Conservation (phyloP, 2,888 invertebrate species). For the Dynastes maya region DNA sequence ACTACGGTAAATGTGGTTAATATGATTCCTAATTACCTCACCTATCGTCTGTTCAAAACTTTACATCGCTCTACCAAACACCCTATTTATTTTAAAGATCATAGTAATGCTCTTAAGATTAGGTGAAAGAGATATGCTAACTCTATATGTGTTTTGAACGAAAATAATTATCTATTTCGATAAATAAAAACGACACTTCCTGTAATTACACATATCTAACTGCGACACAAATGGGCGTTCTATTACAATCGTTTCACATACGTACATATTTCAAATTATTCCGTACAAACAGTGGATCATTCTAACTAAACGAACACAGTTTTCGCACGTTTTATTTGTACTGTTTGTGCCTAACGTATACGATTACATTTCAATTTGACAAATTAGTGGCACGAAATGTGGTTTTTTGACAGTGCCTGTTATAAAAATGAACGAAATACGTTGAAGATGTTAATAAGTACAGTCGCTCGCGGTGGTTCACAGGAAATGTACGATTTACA, state of each 20-base stretch:
- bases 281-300: background rate
- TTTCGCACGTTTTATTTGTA: slow-evolving; percentile 46
- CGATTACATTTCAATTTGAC: slow-evolving; percentile 48
- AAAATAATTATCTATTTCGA: background rate
- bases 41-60: no score
- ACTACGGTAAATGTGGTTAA: no score
- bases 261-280: background rate
- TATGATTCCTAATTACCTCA: no score
- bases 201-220: background rate
- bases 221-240: background rate
- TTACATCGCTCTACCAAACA: no score
- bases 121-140: no score
- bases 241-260: background rate
- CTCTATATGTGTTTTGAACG: no score
- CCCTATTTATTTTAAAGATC: no score
- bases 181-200: background rate
- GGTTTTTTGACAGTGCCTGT: slow-evolving; percentile 42
- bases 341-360: slow-evolving; percentile 34
- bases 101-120: no score
- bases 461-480: slow-evolving; percentile 46
- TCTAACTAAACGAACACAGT: slow-evolving; percentile 4
- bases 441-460: slow-evolving; percentile 50
- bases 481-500: slow-evolving; percentile 60
- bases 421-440: slow-evolving; percentile 30
- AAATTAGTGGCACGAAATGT: slow-evolving; percentile 47